Evolutionary conservation across 2,113 vertebrate genomes (phyloP).

Genomic region (Phalacrocorax aristotelis): DNA sequence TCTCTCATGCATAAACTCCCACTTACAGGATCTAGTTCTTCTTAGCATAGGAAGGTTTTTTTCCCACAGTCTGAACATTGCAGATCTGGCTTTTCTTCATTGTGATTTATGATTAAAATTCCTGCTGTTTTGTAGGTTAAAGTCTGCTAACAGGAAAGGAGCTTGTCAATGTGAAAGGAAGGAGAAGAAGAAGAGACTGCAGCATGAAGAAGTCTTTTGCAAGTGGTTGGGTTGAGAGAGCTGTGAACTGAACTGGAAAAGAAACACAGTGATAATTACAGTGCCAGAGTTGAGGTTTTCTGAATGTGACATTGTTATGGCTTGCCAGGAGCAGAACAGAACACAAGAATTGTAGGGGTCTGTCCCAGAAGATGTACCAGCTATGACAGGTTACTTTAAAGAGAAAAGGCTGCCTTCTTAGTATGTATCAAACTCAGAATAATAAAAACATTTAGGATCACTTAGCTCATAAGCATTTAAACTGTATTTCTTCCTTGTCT

Average conservation of each 20-base stretch:
- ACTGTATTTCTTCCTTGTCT: neutral
- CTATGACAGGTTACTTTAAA: constrained; percentile 26
- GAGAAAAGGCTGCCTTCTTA: neutral
- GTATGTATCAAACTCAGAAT: neutral
- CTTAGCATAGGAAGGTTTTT: neutral
- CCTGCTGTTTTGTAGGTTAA: neutral
- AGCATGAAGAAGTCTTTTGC: neutral
- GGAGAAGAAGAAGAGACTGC: neutral
- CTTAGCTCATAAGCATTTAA: neutral
- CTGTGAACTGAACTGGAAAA: neutral
- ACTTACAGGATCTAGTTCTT: neutral
- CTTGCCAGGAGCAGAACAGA: constrained; percentile 22
- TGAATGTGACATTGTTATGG: constrained; percentile 35
- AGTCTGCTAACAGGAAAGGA: neutral
- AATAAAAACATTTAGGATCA: neutral
- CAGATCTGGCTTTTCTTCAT: neutral
- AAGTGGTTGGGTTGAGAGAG: neutral
- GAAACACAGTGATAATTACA: neutral
- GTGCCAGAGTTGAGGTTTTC: constrained; percentile 34
- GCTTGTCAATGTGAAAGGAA: neutral
- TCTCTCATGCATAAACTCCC: neutral
- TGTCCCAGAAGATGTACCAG: constrained; percentile 10
- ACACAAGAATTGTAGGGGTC: neutral
- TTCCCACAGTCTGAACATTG: neutral
- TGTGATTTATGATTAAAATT: neutral